A percentile compares a stretch with the other conserved stretches of the same genome.
These are phyloP conservation scores for Watsonalla cultraria DNA, from an alignment of 2,888 invertebrate species.

Conservation along the genomic window DNA sequence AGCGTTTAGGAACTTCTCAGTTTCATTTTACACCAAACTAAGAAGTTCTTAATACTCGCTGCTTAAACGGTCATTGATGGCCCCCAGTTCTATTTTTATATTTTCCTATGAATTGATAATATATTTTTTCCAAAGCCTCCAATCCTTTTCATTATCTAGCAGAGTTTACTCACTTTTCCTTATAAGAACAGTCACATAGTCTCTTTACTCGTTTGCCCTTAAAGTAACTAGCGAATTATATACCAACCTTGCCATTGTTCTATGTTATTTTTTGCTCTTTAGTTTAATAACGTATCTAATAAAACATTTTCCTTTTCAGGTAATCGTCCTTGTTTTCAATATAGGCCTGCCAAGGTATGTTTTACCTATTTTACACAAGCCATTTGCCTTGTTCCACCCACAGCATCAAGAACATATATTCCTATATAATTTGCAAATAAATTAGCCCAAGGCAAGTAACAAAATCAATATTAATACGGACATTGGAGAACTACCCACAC, in stretches of 20 bases:
- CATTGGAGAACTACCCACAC: slow-evolving; percentile 34
- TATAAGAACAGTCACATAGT: not conserved
- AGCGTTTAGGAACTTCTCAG: too few species aligned
- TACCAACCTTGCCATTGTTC: not conserved
- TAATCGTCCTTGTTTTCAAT: not conserved
- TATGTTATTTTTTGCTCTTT: not conserved
- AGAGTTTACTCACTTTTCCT: not conserved
- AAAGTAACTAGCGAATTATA: not conserved
- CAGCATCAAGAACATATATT: slow-evolving; percentile 14
- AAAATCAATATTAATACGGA: slow-evolving; percentile 14
- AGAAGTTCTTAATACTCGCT: too few species aligned
- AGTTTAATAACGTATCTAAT: not conserved
- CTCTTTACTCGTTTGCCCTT: not conserved
- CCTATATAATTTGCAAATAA: slow-evolving; percentile 27
- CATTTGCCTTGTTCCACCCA: slow-evolving; percentile 14
- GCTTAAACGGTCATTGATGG: too few species aligned
- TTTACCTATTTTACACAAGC: slow-evolving; percentile 9
- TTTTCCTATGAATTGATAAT: too few species aligned
- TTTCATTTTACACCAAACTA: too few species aligned
- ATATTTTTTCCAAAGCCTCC: too few species aligned
- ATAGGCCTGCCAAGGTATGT: not conserved
- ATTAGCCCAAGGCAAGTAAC: slow-evolving; percentile 30
- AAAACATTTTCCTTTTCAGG: not conserved
- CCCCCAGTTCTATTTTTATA: too few species aligned
- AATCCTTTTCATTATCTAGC: too few species aligned